phyloP scores from a whole-genome alignment of 2,113 vertebrate genomes.

The Cochlearius cochlearius region DNA sequence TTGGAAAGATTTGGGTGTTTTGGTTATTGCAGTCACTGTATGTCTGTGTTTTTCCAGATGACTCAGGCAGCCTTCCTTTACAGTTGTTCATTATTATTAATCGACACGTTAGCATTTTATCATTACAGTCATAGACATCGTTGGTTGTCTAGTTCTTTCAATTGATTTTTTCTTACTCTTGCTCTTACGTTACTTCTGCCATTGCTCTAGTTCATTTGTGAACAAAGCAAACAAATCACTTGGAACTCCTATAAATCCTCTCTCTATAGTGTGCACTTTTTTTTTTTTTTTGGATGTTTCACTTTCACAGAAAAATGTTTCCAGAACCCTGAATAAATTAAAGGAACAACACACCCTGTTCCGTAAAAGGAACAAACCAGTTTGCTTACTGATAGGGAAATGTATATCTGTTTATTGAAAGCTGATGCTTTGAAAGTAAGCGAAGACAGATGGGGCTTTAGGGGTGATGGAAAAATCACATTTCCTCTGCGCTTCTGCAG shows the following conservation, averaged over 20 bases:
- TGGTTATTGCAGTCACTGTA: background rate
- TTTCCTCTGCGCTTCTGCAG: background rate
- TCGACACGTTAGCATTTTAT: background rate
- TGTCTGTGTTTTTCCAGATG: background rate
- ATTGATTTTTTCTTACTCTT: background rate
- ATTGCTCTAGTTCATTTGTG: background rate
- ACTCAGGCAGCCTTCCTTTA: background rate
- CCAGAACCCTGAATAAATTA: background rate
- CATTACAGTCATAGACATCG: background rate
- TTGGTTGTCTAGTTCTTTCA: background rate
- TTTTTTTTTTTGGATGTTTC: background rate
- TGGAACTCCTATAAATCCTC: background rate
- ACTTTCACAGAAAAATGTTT: background rate
- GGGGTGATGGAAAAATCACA: background rate
- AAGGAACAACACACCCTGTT: background rate
- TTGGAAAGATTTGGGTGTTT: background rate
- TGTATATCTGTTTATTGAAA: background rate
- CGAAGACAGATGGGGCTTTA: background rate
- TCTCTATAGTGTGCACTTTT: background rate
- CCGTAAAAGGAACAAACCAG: background rate
- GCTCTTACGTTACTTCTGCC: background rate
- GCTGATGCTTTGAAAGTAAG: background rate
- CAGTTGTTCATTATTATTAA: background rate
- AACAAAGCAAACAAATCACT: background rate
- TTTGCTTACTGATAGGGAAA: background rate